Evolutionary conservation across 2,888 invertebrate species (phyloP).

Genomic region (Coelinius sp.): DNA sequence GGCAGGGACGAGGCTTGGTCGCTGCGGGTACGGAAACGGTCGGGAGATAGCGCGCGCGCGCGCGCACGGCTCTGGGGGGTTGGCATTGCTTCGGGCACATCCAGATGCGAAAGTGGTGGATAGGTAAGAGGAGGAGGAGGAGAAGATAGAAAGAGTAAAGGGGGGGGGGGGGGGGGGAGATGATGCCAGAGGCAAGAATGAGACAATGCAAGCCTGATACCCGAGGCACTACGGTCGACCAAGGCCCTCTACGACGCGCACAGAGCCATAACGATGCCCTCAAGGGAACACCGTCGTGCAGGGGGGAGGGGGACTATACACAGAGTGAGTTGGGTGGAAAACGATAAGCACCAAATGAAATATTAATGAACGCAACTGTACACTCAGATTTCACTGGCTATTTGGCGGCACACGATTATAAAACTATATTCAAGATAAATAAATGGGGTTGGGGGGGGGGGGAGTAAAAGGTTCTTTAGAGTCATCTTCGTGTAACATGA

Average conservation of each 20-base stretch:
- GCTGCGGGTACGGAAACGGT: constrained; percentile 64
- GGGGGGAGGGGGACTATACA: too few relatives aligned
- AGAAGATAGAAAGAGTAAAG: constrained; percentile 21
- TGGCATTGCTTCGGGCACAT: constrained; percentile 40
- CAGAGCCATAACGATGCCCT: constrained; percentile 69
- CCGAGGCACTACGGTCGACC: constrained; percentile 51
- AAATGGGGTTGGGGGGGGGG: neutral
- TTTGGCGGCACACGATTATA: constrained; percentile 15
- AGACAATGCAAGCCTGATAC: constrained; percentile 55
- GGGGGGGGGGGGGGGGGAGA: constrained; percentile 24
- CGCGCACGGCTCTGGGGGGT: constrained; percentile 47
- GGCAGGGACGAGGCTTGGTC: constrained; percentile 49
- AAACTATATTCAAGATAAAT: neutral
- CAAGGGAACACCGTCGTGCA: constrained; percentile 49
- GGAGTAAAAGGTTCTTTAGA: neutral
- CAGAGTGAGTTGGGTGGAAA: constrained; percentile 58
- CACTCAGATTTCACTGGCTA: constrained; percentile 33
- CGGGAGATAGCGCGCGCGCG: constrained; percentile 60
- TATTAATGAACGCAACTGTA: constrained; percentile 66
- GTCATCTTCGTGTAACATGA: too few relatives aligned
- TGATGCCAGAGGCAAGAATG: constrained; percentile 46
- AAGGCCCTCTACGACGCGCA: constrained; percentile 39
- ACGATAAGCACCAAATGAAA: constrained; percentile 71
- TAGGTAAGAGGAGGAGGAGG: constrained; percentile 32
- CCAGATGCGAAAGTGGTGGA: constrained; percentile 39